Evolutionary conservation across 2,113 vertebrate genomes (phyloP), one percentile per base, ranked within the genome.

Genomic region (Pelecanoides urinatrix): DNA sequence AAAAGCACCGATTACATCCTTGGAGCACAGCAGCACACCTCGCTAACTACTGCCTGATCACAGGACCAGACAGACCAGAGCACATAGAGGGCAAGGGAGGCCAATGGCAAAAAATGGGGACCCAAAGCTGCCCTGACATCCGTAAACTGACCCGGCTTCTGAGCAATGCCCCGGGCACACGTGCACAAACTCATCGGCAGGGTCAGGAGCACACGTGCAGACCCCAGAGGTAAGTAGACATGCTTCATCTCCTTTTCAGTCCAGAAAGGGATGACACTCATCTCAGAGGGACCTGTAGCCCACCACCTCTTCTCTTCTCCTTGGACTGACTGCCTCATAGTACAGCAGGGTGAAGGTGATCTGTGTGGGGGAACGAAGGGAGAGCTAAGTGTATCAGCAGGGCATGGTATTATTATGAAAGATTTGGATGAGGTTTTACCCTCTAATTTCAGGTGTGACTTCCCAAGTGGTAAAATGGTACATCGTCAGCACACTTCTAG

Each of bases 291-390:
- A 40, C 22, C 16, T 3, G 3, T 17, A 66, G 55, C 13, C 20
- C 30, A 68, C n/a, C 29, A 50, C 3, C 9, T n/a, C 25, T 87
- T 47, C 9, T n/a, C 25, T 87, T 47, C 9, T 86, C 19, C 30
- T 63, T 75, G 85, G 16, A 38, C 38, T 52, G 81, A 16, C 22
- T 34, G 29, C 52, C 34, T 86, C n/a, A 59, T 22, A 61, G 26
- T 7, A 76, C 62, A 63, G 26, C 17, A 45, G 38, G 11, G 7
- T 30, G 18, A 79, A 68, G 19, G 18, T 23, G 20, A 56, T 79
- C 40, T 79, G 5, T 17, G 26, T 7, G 3, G 34, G 1, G 2
- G 1, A 76, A 36, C 1, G 1, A 68, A 78, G 34, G 40, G 29
- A 22, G 12, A 65, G 21, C 16, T 59, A 81, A 94, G 23, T 4